Base-by-base conservation (phyloP, 2,797 vertebrate species). In the Catostomus latipinnis region DNA sequence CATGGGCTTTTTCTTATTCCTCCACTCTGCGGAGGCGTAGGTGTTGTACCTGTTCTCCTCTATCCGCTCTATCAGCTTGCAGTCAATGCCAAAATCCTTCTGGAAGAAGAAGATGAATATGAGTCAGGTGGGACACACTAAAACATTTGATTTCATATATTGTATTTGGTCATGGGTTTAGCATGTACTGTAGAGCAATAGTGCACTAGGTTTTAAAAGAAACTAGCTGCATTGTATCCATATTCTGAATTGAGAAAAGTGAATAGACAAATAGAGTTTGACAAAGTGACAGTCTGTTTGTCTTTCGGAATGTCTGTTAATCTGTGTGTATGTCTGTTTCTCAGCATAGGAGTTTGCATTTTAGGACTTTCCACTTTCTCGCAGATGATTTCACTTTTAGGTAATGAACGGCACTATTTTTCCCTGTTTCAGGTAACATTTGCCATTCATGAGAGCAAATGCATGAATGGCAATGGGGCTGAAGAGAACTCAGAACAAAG, bases 41-140 rank as follows among this genome's bases (percentile, higher is more conserved):
- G 98, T 99, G 87, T 99, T 99, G 93, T 99, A 99, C 78, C 96
- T 96, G 86, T 99, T 99, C 92, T 99, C 98, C 91, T 99, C 97
- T 83, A 99, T 99, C 85, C 98, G 93, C 89, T 99, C 98, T 77
- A 96, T 97, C 92, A 99, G 88, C 85, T 96, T 97, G 89, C 98
- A 99, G 89, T 99, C 97, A 1, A 92, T 94, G 81, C 96, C 95
- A 73, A 95, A 99, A 81, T 98, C 96, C 82, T 93, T 98, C 98
- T 95, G 90, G 65, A 89, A 86, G 78, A 78, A 63, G 53, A 54
- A 71, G 68, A 54, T 0, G 65, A 16, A 65, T 8, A 43, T 6
- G 13, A 46, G 12, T 65, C 6, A 65, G 12, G 12, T 5, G 12
- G 6, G 2, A 62, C 6, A 10, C 4, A 13, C 34, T 0, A 11